A percentile compares a stretch with the other conserved stretches of the same genome.
phyloP scores from a whole-genome alignment of 2,888 invertebrate species.

The Acrocyrtus sp. region DNA sequence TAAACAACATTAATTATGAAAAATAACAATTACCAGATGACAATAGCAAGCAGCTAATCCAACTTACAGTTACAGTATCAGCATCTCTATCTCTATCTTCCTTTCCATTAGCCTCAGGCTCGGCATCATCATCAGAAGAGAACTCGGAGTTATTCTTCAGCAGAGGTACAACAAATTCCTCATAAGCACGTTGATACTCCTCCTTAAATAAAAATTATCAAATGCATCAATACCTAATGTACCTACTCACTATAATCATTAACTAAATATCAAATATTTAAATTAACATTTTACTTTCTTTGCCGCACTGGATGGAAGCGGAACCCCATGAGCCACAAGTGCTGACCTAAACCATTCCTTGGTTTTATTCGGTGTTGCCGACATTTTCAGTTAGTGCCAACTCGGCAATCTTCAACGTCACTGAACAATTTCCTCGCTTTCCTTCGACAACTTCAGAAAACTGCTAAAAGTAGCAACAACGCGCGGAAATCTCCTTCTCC shows the following conservation, averaged over 20 bases:
- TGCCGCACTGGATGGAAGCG: constrained; percentile 47
- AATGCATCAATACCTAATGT: not conserved
- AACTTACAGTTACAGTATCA: no score
- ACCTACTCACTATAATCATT: not conserved
- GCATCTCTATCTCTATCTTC: no score
- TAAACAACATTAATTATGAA: no score
- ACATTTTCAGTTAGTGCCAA: no score
- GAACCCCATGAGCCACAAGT: constrained; percentile 50
- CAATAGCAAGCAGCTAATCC: no score
- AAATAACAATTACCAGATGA: no score
- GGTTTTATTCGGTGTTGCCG: constrained; percentile 28
- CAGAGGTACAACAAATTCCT: constrained; percentile 51
- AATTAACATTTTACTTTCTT: constrained; percentile 41
- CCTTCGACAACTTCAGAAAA: no score
- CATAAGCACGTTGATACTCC: constrained; percentile 56
- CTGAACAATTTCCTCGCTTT: no score
- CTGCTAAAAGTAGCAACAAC: no score
- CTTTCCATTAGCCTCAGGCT: no score
- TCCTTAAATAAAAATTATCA: constrained; percentile 47
- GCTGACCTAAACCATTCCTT: constrained; percentile 56
- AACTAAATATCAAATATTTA: not conserved
- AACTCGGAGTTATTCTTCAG: constrained; percentile 11
- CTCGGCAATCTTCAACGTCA: no score
- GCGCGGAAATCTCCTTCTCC: no score
- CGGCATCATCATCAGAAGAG: constrained; percentile 2